Evolutionary conservation across 1,140 invertebrate species (phyloP).

Genomic region (Bombus affinis): DNA sequence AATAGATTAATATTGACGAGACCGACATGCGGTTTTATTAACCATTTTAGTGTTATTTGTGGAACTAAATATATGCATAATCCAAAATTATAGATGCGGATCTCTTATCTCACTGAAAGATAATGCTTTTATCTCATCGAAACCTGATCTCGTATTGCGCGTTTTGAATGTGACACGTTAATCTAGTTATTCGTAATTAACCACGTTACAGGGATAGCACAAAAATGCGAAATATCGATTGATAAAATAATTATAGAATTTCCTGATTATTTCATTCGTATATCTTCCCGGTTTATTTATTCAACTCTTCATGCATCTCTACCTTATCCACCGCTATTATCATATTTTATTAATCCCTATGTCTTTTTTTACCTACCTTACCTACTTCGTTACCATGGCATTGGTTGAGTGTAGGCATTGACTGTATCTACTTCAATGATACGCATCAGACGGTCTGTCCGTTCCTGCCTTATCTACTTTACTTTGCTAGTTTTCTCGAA

Average conservation of each 20-base stretch:
- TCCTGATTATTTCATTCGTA: not conserved
- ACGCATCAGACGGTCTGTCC: accelerated
- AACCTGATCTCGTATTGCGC: no score
- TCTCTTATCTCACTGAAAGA: no score
- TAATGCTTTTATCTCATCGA: no score
- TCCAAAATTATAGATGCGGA: no score
- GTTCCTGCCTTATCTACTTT: not conserved
- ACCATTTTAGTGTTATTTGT: no score
- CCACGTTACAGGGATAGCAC: not conserved
- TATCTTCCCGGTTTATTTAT: not conserved
- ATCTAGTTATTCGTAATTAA: not conserved
- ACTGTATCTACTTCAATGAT: no score
- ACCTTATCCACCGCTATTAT: not conserved
- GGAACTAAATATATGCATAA: no score
- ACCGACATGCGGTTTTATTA: no score
- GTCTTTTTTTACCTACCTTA: not conserved
- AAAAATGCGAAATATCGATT: not conserved
- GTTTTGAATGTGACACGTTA: not conserved
- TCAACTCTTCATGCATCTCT: not conserved
- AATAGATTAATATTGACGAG: no score
- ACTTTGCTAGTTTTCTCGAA: not conserved
- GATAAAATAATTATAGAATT: not conserved
- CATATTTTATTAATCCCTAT: no score
- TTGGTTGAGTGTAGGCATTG: no score
- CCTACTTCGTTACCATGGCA: not conserved